Evolutionary conservation across 2,888 invertebrate species (phyloP), one percentile per base, ranked within the genome.

Genomic region (Aspidiotus destructor): DNA sequence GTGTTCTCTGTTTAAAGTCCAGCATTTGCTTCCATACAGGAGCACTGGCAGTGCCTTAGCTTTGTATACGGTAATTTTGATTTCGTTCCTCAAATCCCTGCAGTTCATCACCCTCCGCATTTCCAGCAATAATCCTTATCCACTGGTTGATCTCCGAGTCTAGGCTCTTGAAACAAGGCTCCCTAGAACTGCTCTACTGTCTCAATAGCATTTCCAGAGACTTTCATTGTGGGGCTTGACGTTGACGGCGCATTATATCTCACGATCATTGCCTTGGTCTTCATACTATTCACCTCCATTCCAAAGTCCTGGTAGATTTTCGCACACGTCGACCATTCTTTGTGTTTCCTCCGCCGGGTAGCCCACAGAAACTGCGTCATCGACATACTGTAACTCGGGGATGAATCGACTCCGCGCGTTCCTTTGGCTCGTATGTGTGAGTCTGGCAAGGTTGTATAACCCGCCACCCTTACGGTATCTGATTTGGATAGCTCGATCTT

Each of bases 101-200:
- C 48, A 44, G 48, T 44, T 13, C 48, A 10, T 44, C 48, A 44
- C 9, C 48, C 13, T 44, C 48, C 48, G 48, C 48, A 13, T 44
- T 44, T 44, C 48, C 13, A 8, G 48, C 48, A n/a, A n/a, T n/a
- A 44, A 10, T 44, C 48, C 48, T 44, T 44, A 44, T 10, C 48
- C 13, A 13, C 48, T 44, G 48, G 48, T 44, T 44, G 13, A 44
- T 44, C 48, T 44, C 48, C 48, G 48, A 44, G 48, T 44, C 48
- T 13, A 44, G 48, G 13, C 48, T 44, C n/a, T n/a, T n/a, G n/a
- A n/a, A n/a, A n/a, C n/a, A n/a, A n/a, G n/a, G n/a, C n/a, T n/a
- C n/a, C n/a, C n/a, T n/a, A n/a, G 48, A 44, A 44, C 48, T 44
- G 48, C 48, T 44, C 48, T 13, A 44, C 48, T 44, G 48, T 44